phyloP scores from a whole-genome alignment of 30 jellyfish, hydroid and myxozoan species.

The Pseudorhiza aurosa region DNA sequence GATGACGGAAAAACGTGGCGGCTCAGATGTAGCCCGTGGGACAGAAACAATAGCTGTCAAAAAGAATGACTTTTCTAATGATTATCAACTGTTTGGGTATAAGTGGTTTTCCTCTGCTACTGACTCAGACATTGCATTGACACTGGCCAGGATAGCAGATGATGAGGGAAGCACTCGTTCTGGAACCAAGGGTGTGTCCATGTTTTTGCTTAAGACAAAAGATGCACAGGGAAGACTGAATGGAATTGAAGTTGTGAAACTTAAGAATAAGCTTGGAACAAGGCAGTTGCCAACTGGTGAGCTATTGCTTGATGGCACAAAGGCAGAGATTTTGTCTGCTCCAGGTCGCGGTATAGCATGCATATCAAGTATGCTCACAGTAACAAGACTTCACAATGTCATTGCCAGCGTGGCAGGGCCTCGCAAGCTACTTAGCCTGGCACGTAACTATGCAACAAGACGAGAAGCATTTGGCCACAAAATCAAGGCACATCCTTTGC shows the following conservation, averaged over 20 bases:
- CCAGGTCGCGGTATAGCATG: conserved; percentile 86
- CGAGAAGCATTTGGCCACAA: conserved; percentile 83
- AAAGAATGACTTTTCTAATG: conserved; percentile 4
- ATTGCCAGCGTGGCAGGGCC: conserved; percentile 74
- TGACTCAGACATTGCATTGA: conserved; percentile 83
- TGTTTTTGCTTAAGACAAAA: conserved; percentile 81
- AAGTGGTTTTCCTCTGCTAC: conserved; percentile 97
- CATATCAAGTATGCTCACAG: conserved; percentile 84
- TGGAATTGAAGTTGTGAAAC: conserved; percentile 78
- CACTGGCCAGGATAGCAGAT: conserved; percentile 73
- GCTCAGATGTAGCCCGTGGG: conserved; percentile 86
- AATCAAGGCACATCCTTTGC: conserved; percentile 64
- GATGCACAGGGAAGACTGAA: conserved; percentile 56
- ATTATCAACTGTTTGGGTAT: conserved; percentile 63
- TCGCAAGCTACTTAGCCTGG: conserved; percentile 63
- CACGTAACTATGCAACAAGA: conserved; percentile 77
- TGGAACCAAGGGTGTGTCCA: conserved; percentile 74
- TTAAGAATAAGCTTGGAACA: conserved; percentile 88
- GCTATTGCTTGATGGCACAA: conserved; percentile 75
- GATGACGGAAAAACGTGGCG: conserved; percentile 97
- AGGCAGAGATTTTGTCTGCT: conserved; percentile 63
- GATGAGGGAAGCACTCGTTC: conserved; percentile 36
- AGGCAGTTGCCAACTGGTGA: conserved; percentile 94
- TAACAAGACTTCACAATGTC: conserved; percentile 83
- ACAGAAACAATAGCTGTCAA: conserved; percentile 84